These are phyloP conservation scores for Trichoplusia ni DNA, from an alignment of 1,140 invertebrate genomes.

Conservation along the genomic window DNA sequence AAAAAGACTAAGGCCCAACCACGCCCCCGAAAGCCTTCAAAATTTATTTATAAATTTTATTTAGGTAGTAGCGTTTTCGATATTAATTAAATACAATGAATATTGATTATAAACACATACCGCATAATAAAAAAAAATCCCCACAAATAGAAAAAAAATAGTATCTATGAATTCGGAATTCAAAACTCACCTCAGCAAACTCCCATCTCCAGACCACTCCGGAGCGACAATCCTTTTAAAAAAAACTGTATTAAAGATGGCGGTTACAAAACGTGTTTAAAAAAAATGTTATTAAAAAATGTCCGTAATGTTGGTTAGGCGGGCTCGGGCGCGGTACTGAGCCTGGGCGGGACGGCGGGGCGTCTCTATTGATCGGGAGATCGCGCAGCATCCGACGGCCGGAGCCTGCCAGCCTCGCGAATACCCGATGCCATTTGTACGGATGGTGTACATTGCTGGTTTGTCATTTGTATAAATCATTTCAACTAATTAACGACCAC, in stretches of 20 bases:
- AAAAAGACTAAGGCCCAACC: too few relatives aligned
- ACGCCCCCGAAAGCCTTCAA: too few relatives aligned
- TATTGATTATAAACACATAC: not conserved
- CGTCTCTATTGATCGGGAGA: constrained; percentile 55
- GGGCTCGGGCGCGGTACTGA: constrained; percentile 57
- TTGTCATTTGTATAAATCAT: not conserved
- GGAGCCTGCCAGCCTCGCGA: constrained; percentile 24
- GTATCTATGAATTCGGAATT: not conserved
- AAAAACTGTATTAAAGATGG: constrained; percentile 3
- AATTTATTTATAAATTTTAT: too few relatives aligned
- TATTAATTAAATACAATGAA: not conserved
- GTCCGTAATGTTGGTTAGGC: constrained; percentile 41
- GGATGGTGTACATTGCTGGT: constrained; percentile 37
- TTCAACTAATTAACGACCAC: too few relatives aligned
- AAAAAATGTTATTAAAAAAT: constrained; percentile 51
- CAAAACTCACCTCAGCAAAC: constrained; percentile 58
- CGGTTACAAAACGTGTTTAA: constrained; percentile 44
- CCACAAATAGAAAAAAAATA: not conserved
- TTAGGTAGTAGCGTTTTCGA: too few relatives aligned
- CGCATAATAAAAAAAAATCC: constrained; percentile 1
- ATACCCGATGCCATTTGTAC: not conserved
- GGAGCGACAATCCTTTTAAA: constrained; percentile 33
- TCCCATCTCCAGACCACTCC: constrained; percentile 65
- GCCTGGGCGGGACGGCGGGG: constrained; percentile 46
- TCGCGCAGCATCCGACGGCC: constrained; percentile 56